Evolutionary conservation across 2,797 vertebrate genomes (phyloP), one percentile per base, ranked within the genome.

Genomic region (Pelochelys cantorii): DNA sequence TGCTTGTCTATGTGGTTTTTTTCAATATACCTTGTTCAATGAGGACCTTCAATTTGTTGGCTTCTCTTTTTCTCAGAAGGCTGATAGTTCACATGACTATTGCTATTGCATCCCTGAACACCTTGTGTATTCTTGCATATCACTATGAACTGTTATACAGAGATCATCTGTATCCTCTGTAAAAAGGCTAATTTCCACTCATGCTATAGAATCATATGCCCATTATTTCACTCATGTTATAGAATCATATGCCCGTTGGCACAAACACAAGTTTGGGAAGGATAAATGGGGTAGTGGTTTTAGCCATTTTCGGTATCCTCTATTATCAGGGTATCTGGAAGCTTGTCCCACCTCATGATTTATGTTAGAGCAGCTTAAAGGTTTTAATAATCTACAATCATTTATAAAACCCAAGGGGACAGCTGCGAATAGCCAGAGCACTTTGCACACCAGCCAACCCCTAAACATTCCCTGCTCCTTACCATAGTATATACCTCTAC

Each of bases 401-500:
- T 1, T 12, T 1, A 1, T 60, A 74, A 84, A 62, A 37, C 53
- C 53, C 13, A n/a, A 34, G 9, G n/a, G n/a, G n/a, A 2, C 27
- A 91, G 17, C 52, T 79, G 11, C 60, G 79, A 14, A 3, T 48
- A 27, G 31, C 34, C 54, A 11, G 8, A 3, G 0, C 20, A 5
- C 37, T 85, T 87, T 20, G 52, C 88, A 3, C 57, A 89, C 10
- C 31, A 75, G 27, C 15, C 42, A 8, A n/a, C 84, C 54, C n/a
- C 6, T 34, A 62, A 59, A 13, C 31, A 81, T 71, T 11, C n/a
- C 29, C 83, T 11, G 60, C 42, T 27, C 34, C 48, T 75, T 75
- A 17, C 34, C 5, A 14, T 1, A 54, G 0, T 83, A 71, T n/a
- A 22, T 12, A 6, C 3, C 1, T 0, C 0, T 0, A 2, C 10